Evolutionary conservation across 2,888 invertebrate species (phyloP).

Genomic region (Phorcus lineatus): DNA sequence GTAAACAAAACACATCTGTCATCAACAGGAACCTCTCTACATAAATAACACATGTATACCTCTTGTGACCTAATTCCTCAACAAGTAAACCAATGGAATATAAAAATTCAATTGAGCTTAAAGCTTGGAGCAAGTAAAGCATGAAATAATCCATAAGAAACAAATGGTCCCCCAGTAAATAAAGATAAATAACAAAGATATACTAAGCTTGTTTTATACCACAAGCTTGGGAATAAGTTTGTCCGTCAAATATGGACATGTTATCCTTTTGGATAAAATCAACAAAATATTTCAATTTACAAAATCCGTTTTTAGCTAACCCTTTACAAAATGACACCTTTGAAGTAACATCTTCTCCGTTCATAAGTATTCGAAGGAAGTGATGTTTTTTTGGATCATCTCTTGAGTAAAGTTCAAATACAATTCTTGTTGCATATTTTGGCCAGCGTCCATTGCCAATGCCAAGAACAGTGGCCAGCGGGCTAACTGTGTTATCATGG

Average conservation of each 20-base stretch:
- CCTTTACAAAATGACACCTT: constrained; percentile 86
- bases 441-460: constrained; percentile 81
- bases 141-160: no score
- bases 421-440: constrained; percentile 89
- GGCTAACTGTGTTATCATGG: constrained; percentile 92
- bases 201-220: background rate
- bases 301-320: constrained; percentile 77
- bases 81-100: no score
- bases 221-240: background rate
- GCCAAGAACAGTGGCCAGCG: constrained; percentile 88
- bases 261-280: constrained; percentile 92
- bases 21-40: no score
- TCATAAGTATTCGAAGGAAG: constrained; percentile 89
- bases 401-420: constrained; percentile 87
- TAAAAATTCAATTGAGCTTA: no score
- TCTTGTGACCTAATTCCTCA: no score
- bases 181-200: no score
- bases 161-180: no score
- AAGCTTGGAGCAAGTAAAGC: no score
- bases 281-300: constrained; percentile 91
- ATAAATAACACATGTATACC: no score
- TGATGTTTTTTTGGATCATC: constrained; percentile 32
- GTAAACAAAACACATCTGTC: no score
- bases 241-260: constrained; percentile 78
- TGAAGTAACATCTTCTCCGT: constrained; percentile 90